These are phyloP conservation scores for Papilio dardanus DNA, from an alignment of 1,140 invertebrate species.

Conservation along the genomic window DNA sequence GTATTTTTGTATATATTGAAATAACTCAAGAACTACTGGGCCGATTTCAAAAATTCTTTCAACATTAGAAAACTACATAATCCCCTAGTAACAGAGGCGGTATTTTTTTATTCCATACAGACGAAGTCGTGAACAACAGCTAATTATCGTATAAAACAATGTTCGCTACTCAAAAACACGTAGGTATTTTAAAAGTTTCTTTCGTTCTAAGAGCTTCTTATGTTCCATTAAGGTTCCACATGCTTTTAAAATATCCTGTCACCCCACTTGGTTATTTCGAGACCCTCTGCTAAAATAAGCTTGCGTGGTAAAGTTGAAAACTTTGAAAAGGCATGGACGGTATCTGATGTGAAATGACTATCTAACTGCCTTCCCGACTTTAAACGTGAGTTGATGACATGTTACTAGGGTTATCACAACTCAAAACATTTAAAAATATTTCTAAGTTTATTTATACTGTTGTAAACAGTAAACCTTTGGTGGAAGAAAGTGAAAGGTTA, in stretches of 20 bases:
- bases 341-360: slow-evolving; percentile 46
- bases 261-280: slow-evolving; percentile 28
- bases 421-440: neutral
- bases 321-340: slow-evolving; percentile 35
- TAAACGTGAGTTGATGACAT: slow-evolving; percentile 50
- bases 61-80: no score
- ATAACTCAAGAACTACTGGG: no score
- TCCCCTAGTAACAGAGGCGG: no score
- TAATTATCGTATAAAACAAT: neutral
- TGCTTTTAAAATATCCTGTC: slow-evolving; percentile 17
- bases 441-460: neutral
- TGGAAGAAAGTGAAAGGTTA: no score
- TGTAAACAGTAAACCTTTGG: no score
- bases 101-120: no score
- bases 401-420: slow-evolving; percentile 35
- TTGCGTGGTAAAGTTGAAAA: slow-evolving; percentile 28
- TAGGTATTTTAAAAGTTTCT: neutral
- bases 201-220: neutral
- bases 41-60: no score
- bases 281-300: slow-evolving; percentile 25
- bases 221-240: slow-evolving; percentile 10
- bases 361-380: slow-evolving; percentile 45
- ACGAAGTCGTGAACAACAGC: no score
- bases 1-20: no score
- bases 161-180: neutral